Base-by-base conservation (phyloP, 2,113 vertebrate genomes). In the Pomatorhinus ruficollis region DNA sequence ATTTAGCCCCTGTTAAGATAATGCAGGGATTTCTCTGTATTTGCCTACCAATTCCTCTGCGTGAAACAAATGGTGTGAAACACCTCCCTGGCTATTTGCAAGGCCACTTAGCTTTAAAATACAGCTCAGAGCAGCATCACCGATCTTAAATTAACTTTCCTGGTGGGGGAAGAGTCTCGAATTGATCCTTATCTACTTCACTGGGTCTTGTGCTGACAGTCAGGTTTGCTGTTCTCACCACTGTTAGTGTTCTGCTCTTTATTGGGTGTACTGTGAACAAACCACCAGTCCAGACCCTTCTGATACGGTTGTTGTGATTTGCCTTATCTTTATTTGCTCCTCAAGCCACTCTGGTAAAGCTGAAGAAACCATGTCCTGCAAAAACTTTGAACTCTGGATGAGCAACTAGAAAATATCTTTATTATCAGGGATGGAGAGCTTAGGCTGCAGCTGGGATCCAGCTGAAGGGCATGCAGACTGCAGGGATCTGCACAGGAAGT, bases 271-370 rank as follows among this genome's bases (percentile, higher is more conserved):
- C 89, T 95, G 95, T 65, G 85, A 97, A 95, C 93, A 90, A 92
- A 91, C 71, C 95, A 97, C 85, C 95, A 80, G 94, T 69, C 78
- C 94, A 94, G 91, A 91, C 92, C 95, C 89, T 93, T 91, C 92
- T 76, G 93, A 95, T 95, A 95, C 0, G 87, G 76, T 88, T 96
- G 84, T 70, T 93, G 92, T 94, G 82, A 92, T 92, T 92, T 59
- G 50, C 47, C 96, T 97, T 97, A 96, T 97, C 96, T 96, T 95
- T 97, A 96, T 97, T 96, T 97, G 92, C 95, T 90, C 72, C 93
- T 81, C 87, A 68, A 92, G 93, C 82, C 92, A 87, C 93, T 95
- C 93, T 60, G 93, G 92, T 93, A 83, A 72, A 70, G 81, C 72
- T 97, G 90, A 95, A 96, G 92, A 95, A 94, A 96, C 82, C 70